phyloP scores from a whole-genome alignment of 2,113 vertebrate genomes.

The Microtus ochrogaster region DNA sequence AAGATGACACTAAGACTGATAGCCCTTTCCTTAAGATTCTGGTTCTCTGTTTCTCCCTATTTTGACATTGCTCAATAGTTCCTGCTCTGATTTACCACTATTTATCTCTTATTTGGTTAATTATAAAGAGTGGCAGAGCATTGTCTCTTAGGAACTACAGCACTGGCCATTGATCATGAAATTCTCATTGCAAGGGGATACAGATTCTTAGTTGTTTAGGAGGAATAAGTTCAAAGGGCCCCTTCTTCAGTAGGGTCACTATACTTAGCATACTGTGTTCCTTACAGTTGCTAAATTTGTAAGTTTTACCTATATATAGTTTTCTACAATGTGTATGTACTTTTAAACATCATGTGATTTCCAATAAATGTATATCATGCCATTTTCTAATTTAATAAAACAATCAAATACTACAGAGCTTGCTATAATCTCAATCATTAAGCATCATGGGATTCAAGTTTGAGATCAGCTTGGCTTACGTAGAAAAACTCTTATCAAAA shows the following conservation, averaged over 20 bases:
- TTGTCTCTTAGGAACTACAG: not conserved
- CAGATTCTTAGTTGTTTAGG: not conserved
- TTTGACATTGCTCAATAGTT: not conserved
- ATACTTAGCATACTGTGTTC: not conserved
- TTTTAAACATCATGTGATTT: not conserved
- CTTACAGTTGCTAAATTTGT: not conserved
- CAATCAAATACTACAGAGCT: not conserved
- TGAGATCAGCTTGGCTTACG: not conserved
- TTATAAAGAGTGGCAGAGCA: not conserved
- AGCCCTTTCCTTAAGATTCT: not conserved
- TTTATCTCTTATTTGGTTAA: not conserved
- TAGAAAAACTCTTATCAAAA: not conserved
- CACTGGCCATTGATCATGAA: no score
- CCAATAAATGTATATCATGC: not conserved
- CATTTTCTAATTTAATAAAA: not conserved
- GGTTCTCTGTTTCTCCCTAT: not conserved
- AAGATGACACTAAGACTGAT: not conserved
- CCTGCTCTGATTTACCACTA: not conserved
- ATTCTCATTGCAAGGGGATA: not conserved
- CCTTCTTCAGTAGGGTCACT: not conserved
- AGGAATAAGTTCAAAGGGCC: not conserved
- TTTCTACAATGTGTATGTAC: not conserved
- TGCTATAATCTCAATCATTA: not conserved
- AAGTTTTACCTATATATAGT: not conserved
- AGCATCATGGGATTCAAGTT: not conserved